Evolutionary conservation across 2,113 vertebrate genomes (phyloP).

Genomic region (Plecturocebus donacophilus): DNA sequence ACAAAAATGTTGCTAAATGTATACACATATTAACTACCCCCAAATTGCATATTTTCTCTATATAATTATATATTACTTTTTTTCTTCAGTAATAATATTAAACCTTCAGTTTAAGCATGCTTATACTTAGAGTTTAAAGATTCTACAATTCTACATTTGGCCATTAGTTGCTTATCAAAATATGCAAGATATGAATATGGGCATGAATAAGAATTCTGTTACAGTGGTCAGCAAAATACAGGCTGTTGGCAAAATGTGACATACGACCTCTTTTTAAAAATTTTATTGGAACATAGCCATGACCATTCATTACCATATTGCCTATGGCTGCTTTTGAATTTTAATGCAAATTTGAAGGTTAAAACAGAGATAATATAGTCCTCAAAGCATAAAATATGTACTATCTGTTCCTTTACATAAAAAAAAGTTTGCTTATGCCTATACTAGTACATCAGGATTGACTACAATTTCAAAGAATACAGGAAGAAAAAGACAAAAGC

Average conservation of each 20-base stretch:
- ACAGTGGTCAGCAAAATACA: not conserved
- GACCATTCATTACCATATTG: not conserved
- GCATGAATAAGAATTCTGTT: not conserved
- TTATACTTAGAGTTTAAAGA: not conserved
- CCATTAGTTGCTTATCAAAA: not conserved
- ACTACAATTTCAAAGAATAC: not conserved
- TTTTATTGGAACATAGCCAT: not conserved
- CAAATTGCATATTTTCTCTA: not conserved
- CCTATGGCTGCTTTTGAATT: not conserved
- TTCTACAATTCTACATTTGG: not conserved
- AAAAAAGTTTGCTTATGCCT: not conserved
- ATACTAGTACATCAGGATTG: not conserved
- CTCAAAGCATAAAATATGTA: not conserved
- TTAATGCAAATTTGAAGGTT: not conserved
- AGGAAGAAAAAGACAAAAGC: not conserved
- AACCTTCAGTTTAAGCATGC: not conserved
- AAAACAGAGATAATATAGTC: not conserved
- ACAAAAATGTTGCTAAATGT: not conserved
- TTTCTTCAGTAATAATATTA: not conserved
- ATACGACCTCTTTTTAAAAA: not conserved
- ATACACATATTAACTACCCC: not conserved
- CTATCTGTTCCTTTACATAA: not conserved
- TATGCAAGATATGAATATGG: not conserved
- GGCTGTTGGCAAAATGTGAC: not conserved
- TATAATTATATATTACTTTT: not conserved